Base-by-base conservation (phyloP, 64 coral and sea anemone species). In the Pocillopora damicornis region DNA sequence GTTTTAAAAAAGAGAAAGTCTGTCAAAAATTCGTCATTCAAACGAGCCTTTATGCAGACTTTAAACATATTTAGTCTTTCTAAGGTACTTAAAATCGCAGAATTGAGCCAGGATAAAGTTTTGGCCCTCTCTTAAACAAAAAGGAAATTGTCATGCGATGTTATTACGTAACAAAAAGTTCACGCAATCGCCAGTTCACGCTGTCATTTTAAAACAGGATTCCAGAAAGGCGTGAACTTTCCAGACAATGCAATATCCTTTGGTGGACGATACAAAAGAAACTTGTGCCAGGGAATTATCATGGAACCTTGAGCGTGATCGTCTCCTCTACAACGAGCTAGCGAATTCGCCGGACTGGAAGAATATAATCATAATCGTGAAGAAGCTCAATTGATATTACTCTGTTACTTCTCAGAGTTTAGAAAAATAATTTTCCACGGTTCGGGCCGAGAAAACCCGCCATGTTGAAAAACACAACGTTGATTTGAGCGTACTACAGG, bases 101-200 rank as follows among this genome's bases (percentile, higher is more conserved):
- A 85, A 72, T 58, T 57, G 13, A 15, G 15, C 60, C 22, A 67
- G 11, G 6, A 83, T 51, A 20, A 37, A 20, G 26, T 85, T 85
- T 42, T 1, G 13, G 13, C 64, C 26, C 81, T 13, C 14, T 45
- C 25, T 85, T 36, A 57, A 71, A 17, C 81, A 71, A 25, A 71
- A 71, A 71, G 67, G 67, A 71, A 20, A 71, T 58, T 85, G 81
- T 85, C 81, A 85, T 73, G 81, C 81, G 81, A 85, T 10, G 65
- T 71, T 17, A 57, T 69, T 17, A 20, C 35, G 57, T 71, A 22
- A 85, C 65, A 66, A 85, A 85, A 68, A 72, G 81, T 85, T 77
- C 81, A 85, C 81, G 81, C 81, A 67, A 85, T 73, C 64, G 36
- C 42, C 7, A 51, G 42, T 51, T 66, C 1, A 82, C 64, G 80